Conservation (phyloP, 2,113 vertebrate species). For the Theristicus caerulescens region DNA sequence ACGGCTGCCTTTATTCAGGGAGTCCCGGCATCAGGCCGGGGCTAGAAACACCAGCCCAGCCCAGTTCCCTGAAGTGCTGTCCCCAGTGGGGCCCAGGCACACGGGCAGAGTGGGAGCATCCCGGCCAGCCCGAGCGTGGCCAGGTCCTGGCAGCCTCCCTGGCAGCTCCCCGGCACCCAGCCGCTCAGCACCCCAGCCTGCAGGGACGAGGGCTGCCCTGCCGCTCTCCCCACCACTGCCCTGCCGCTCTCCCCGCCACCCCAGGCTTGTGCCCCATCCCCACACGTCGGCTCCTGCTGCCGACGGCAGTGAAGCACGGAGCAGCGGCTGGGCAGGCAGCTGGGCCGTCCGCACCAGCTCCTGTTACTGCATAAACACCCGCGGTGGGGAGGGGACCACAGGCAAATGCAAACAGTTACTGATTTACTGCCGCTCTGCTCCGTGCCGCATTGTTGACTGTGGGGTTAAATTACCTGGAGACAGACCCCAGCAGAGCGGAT, state of each 20-base stretch:
- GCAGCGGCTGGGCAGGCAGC: not conserved
- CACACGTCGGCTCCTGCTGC: accelerated
- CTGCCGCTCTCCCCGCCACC: accelerated
- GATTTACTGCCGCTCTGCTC: not conserved
- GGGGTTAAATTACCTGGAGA: constrained; percentile 49
- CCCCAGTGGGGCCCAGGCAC: not conserved
- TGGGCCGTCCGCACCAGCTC: not conserved
- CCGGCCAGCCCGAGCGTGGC: accelerated
- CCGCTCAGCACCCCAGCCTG: accelerated
- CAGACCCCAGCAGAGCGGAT: not conserved
- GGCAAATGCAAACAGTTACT: constrained; percentile 50
- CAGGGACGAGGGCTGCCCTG: not conserved
- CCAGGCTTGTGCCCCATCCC: not conserved
- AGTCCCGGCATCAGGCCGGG: accelerated
- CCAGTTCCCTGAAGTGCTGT: accelerated
- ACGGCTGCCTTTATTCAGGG: not conserved
- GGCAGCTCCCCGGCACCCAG: not conserved
- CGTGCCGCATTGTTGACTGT: not conserved
- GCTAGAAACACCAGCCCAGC: not conserved
- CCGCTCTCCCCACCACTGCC: not conserved
- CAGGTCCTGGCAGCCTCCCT: not conserved
- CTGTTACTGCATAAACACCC: constrained; percentile 44
- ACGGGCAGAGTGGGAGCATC: not conserved
- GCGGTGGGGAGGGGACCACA: not conserved
- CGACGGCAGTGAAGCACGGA: accelerated